Evolutionary conservation across 2,113 vertebrate species (phyloP).

Genomic region (Phylloscopus trochiloides): DNA sequence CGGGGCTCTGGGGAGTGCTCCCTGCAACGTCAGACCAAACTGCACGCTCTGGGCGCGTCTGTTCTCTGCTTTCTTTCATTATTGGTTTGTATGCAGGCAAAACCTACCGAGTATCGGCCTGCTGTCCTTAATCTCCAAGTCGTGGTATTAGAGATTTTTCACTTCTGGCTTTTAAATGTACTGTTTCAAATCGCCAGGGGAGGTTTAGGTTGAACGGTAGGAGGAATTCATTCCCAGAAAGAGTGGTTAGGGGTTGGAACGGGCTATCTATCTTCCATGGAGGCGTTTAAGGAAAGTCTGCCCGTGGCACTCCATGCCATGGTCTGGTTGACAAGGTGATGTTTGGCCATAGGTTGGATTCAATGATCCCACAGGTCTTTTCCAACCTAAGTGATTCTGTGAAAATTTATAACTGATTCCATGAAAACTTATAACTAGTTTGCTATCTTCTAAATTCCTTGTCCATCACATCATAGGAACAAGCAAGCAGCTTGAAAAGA

Average conservation of each 20-base stretch:
- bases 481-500: neutral
- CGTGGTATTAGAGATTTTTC: accelerated
- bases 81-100: neutral
- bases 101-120: neutral
- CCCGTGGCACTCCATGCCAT: accelerated
- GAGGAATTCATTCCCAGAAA: neutral
- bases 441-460: neutral
- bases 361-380: neutral
- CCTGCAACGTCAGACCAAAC: accelerated
- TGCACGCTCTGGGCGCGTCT: accelerated
- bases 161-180: neutral
- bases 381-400: too few species aligned
- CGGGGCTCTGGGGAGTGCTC: accelerated
- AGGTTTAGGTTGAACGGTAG: neutral
- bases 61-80: accelerated
- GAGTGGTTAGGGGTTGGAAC: too few species aligned
- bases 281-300: neutral
- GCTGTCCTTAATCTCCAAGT: neutral
- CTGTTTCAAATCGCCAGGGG: neutral
- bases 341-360: too few species aligned
- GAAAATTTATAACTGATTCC: neutral
- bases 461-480: neutral
- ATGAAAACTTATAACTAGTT: neutral
- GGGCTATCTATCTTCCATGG: accelerated
- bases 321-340: accelerated